Conservation (phyloP, 1,140 invertebrate genomes). For the Leguminivora glycinivorella region DNA sequence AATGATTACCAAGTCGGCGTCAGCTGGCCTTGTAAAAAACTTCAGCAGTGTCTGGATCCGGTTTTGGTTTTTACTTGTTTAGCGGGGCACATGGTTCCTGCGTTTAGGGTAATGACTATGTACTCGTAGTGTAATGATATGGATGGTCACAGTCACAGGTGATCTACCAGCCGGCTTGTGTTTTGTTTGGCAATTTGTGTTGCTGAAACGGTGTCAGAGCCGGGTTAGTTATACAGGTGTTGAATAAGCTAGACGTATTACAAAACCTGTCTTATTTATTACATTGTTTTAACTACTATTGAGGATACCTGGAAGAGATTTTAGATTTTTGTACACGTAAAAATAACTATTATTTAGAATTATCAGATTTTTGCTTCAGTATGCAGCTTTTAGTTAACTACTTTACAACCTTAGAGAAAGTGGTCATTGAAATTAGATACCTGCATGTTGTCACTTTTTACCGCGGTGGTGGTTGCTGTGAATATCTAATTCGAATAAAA, state of each 20-base stretch:
- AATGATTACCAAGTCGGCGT: neutral
- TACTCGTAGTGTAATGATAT: neutral
- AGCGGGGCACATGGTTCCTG: slow-evolving; percentile 21
- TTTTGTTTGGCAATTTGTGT: neutral
- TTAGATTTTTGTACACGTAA: no score
- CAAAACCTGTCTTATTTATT: neutral
- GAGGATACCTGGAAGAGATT: neutral
- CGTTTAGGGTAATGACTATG: slow-evolving; percentile 14
- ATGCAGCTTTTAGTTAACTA: no score
- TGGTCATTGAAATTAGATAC: no score
- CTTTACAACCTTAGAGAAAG: no score
- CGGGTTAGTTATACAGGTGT: neutral
- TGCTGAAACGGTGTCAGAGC: neutral
- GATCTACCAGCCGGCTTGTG: neutral
- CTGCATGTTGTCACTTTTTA: no score
- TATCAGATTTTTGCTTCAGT: no score
- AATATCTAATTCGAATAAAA: no score
- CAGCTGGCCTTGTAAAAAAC: neutral
- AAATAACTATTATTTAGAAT: no score
- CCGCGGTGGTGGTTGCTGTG: no score
- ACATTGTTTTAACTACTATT: neutral
- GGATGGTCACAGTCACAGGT: neutral
- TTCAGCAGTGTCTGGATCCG: neutral
- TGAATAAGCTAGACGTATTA: neutral
- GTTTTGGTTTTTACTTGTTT: slow-evolving; percentile 19